Base-by-base conservation (phyloP, 2,888 invertebrate species). In the Phaonia tiefii region DNA sequence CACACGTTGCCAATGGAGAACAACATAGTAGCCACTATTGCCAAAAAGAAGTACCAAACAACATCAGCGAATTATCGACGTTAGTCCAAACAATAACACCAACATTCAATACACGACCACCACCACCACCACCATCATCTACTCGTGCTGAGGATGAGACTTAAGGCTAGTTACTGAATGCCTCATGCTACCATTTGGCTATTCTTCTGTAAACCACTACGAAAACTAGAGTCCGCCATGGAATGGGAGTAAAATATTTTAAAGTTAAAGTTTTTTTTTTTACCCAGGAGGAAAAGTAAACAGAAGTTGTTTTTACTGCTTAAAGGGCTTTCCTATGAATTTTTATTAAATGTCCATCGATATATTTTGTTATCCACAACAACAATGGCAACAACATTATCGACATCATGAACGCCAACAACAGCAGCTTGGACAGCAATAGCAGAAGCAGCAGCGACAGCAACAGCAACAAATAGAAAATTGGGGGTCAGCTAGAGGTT, bases 1-100 rank as follows among this genome's bases (percentile, higher is more conserved):
- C 88, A 88, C 88, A 88, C 87, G 87, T 87, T 88, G 85, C 85
- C 86, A 86, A 85, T 84, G 83, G 60, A 46, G 85, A 86, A 85
- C n/a, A n/a, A 87, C 87, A 85, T 85, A 85, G 86, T 86, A 86
- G 86, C 86, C 83, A 84, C 76, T 79, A 79, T 82, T 78, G 69
- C 79, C 75, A 83, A 83, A 67, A 84, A 84, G 67, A 11, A 39
- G 42, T 37, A 25, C 31, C 15, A 26, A 11, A 54, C 63, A 51
- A 69, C 60, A 63, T 58, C 56, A 56, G 37, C 13, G 39, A 58
- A 60, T 37, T 67, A 72, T 71, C 58, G 58, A 31, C 75, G 56
- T 46, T 49, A 63, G 67, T 65, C 70, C 22, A 17, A 76, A 67
- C 37, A 67, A 67, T 31, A 31, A 17, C 49, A 58, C 46, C 74